Base-by-base conservation (phyloP, 2,797 vertebrate genomes). In the Acipenser ruthenus region DNA sequence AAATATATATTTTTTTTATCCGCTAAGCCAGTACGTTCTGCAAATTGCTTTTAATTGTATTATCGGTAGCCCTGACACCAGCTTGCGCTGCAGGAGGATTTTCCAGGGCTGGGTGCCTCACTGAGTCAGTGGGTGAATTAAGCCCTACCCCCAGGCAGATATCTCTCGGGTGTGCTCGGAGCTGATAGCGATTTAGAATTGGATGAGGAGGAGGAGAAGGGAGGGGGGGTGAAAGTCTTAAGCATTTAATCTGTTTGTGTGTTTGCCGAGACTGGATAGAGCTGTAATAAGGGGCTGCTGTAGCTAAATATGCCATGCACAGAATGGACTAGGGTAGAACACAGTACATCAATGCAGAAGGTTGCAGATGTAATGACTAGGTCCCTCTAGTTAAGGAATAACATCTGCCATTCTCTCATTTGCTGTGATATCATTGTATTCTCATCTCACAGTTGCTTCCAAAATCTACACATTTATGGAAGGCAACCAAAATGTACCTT, bases 1-100 rank as follows among this genome's bases (percentile, higher is more conserved):
- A 70, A 72, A 69, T 67, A 3, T 37, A 1, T 23, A 67, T 53
- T 50, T 63, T 78, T 66, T 76, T 77, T 82, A 89, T 89, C 86
- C 84, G 77, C 76, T 83, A 86, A 88, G 83, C 83, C 79, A 68
- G 74, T 81, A 79, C 82, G 77, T 88, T 89, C 83, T 83, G 82
- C 85, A 90, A 90, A 91, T 91, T 85, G 90, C 86, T 91, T 90
- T 87, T 91, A 90, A 91, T 90, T 91, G 88, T 89, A 90, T 91
- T 89, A 91, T 83, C 82, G 82, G 83, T 84, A 86, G 85, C 88
- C 88, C 87, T 89, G 87, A 89, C 86, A 89, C 82, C 76, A 83
- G 84, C 78, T 84, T 82, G 84, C 78, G 85, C 85, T 78, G 79
- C 77, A 79, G 83, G 82, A 79, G 85, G 85, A 82, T 86, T 84